Evolutionary conservation across 2,888 invertebrate species (phyloP).

Genomic region (Ophraella communa): DNA sequence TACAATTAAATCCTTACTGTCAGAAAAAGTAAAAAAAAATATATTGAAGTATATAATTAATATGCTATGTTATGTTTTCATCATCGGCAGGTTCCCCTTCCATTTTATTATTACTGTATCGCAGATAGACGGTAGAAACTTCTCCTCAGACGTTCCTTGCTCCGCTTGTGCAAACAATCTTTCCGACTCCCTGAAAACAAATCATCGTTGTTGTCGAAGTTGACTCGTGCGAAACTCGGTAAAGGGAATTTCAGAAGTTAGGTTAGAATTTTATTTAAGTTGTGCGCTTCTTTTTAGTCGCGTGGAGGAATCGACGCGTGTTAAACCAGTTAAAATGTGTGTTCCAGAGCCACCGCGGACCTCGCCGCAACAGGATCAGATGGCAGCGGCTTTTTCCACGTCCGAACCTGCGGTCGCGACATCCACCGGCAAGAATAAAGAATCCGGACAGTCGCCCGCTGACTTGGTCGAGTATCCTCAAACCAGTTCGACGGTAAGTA

Average conservation of each 20-base stretch:
- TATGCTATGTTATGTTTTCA: too few relatives aligned
- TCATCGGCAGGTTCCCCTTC: too few relatives aligned
- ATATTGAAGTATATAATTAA: too few relatives aligned
- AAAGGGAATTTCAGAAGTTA: background rate
- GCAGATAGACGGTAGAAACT: background rate
- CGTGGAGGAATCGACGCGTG: background rate
- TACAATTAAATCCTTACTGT: too few relatives aligned
- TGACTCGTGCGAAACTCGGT: background rate
- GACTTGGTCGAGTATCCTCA: conserved; percentile 60
- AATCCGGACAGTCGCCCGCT: conserved; percentile 47
- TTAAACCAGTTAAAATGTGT: conserved; percentile 35
- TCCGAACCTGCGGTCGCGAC: conserved; percentile 57
- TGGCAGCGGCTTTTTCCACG: conserved; percentile 49
- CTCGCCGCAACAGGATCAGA: conserved; percentile 78
- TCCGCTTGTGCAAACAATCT: background rate
- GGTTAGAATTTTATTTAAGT: conserved; percentile 1
- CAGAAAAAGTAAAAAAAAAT: too few relatives aligned
- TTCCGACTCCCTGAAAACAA: background rate
- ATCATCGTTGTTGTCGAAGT: background rate
- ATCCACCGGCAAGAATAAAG: conserved; percentile 54
- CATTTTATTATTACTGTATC: background rate
- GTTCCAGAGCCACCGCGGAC: conserved; percentile 78
- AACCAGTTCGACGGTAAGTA: conserved; percentile 59
- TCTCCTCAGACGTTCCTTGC: background rate
- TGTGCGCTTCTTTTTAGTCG: conserved; percentile 3